Evolutionary conservation across 2,888 invertebrate species (phyloP).

Genomic region (Heliconius hortense): DNA sequence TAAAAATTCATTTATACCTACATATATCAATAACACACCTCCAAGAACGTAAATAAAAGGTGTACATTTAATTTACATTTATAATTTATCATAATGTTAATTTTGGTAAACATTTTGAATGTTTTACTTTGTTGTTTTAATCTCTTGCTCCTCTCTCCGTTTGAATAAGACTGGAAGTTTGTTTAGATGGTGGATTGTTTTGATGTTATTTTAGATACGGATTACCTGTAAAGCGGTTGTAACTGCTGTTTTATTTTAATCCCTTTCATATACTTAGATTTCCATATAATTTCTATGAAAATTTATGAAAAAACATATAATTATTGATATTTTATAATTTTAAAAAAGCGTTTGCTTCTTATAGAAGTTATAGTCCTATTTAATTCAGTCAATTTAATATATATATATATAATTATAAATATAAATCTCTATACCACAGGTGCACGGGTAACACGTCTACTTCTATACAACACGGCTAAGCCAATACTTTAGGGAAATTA

Average conservation of each 20-base stretch:
- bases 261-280: not conserved
- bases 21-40: constrained; percentile 42
- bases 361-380: not conserved
- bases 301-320: too few relatives aligned
- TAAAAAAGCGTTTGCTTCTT: too few relatives aligned
- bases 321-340: too few relatives aligned
- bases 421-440: not conserved
- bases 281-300: not conserved
- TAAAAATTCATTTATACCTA: constrained; percentile 40
- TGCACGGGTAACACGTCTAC: not conserved
- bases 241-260: not conserved
- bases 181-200: constrained; percentile 4
- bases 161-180: constrained; percentile 12
- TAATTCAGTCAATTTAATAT: not conserved
- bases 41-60: constrained; percentile 41
- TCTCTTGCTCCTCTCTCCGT: constrained; percentile 6
- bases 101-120: constrained; percentile 14
- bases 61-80: constrained; percentile 40
- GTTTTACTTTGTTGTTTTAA: constrained; percentile 22
- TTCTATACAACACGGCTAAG: constrained; percentile 2
- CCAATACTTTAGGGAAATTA: constrained; percentile 16
- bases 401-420: not conserved
- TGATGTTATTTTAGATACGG: constrained; percentile 10
- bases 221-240: not conserved
- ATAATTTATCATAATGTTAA: constrained; percentile 37